These are phyloP conservation scores for Ophiodon elongatus DNA, from an alignment of 2,113 vertebrate genomes.

Conservation along the genomic window DNA sequence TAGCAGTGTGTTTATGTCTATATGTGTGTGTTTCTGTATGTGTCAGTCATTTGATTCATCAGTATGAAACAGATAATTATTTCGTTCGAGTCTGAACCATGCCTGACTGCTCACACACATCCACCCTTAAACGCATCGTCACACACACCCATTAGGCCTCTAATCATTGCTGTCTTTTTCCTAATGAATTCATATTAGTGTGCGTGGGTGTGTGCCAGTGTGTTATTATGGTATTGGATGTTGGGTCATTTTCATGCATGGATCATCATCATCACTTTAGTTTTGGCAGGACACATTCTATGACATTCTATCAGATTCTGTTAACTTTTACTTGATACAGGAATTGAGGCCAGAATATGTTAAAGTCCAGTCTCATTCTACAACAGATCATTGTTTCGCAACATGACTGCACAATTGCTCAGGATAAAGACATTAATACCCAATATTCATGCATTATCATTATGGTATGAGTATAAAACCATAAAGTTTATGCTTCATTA, in stretches of 20 bases:
- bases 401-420: background rate
- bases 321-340: constrained; percentile 53
- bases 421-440: constrained; percentile 6
- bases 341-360: constrained; percentile 46
- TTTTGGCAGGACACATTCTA: constrained; percentile 48
- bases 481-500: background rate
- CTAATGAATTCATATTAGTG: constrained; percentile 70
- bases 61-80: constrained; percentile 72
- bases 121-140: constrained; percentile 63
- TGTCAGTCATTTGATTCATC: constrained; percentile 61
- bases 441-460: constrained; percentile 5
- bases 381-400: background rate
- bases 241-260: constrained; percentile 62
- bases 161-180: constrained; percentile 74
- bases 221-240: constrained; percentile 18
- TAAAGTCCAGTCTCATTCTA: constrained; percentile 18
- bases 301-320: constrained; percentile 57
- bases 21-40: background rate
- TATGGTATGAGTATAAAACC: background rate
- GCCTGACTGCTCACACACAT: constrained; percentile 68
- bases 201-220: constrained; percentile 9
- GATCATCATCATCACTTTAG: constrained; percentile 49
- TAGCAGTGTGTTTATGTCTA: background rate
- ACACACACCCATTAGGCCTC: constrained; percentile 70
- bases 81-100: constrained; percentile 66